Evolutionary conservation across 2,113 vertebrate genomes (phyloP).

Genomic region (Xiphorhynchus elegans): DNA sequence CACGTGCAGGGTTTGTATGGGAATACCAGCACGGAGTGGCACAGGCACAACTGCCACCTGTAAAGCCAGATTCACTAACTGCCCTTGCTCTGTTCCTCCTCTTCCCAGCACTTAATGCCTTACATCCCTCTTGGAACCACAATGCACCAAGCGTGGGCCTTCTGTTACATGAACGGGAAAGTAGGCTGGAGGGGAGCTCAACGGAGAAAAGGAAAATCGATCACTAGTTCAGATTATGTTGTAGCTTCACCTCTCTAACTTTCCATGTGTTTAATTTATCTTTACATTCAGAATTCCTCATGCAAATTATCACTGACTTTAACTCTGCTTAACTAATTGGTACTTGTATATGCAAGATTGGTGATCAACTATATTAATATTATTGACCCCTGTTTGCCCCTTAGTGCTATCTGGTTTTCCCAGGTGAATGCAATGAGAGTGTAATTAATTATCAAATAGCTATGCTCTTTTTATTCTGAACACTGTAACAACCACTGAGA

Average conservation of each 20-base stretch:
- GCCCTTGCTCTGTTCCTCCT: neutral
- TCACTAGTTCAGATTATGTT: neutral
- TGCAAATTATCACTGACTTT: conserved; percentile 20
- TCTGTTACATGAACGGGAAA: neutral
- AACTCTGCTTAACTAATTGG: conserved; percentile 51
- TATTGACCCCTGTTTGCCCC: conserved; percentile 23
- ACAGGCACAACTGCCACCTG: neutral
- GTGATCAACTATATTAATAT: conserved; percentile 45
- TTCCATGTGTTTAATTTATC: neutral
- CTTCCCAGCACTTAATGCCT: neutral
- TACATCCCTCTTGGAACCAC: neutral
- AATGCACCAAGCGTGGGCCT: rapidly evolving
- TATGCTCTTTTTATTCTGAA: neutral
- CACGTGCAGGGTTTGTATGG: neutral
- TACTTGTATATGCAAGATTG: conserved; percentile 18
- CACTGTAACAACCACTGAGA: conserved; percentile 2
- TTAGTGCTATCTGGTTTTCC: neutral
- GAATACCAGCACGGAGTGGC: neutral
- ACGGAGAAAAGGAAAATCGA: neutral
- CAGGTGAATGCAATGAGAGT: conserved; percentile 35
- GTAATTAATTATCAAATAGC: conserved; percentile 39
- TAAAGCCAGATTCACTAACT: neutral
- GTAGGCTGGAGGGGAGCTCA: rapidly evolving
- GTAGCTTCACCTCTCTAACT: neutral
- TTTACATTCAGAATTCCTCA: neutral